phyloP scores from a whole-genome alignment of 2,797 vertebrate species.

The Acestrorhynchus altus region DNA sequence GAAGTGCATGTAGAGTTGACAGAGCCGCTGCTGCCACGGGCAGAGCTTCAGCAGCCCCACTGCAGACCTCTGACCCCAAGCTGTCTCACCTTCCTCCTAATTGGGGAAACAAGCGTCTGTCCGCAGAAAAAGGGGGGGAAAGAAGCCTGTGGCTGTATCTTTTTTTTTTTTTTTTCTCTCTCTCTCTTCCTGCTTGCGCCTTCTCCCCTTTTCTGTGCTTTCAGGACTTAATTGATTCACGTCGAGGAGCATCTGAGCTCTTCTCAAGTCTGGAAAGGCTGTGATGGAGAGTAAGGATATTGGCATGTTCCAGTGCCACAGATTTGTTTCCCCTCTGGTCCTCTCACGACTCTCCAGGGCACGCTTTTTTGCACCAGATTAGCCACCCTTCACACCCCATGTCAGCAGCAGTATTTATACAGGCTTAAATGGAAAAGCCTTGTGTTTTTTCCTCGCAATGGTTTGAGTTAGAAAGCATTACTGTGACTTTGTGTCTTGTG shows the following conservation, averaged over 20 bases:
- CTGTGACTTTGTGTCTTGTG: conserved; percentile 34
- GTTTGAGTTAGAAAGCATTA: conserved; percentile 10
- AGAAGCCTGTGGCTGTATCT: conserved; percentile 27
- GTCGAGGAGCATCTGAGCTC: conserved; percentile 18
- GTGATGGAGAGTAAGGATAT: conserved; percentile 27
- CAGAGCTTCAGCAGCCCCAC: not conserved
- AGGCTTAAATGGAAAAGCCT: conserved; percentile 10
- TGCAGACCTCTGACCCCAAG: conserved; percentile 37
- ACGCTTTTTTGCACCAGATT: conserved; percentile 27
- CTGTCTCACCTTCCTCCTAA: conserved; percentile 57
- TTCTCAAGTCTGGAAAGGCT: conserved; percentile 8
- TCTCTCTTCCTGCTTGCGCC: not conserved
- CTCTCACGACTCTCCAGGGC: conserved; percentile 46
- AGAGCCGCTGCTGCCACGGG: not conserved
- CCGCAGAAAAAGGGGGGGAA: conserved; percentile 51
- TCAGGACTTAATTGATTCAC: conserved; percentile 45
- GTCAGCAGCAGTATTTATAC: conserved; percentile 35
- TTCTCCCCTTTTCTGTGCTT: conserved; percentile 24
- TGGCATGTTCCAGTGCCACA: conserved; percentile 34
- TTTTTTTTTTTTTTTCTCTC: conserved; percentile 31
- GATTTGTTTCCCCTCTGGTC: conserved; percentile 45
- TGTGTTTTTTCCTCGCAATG: conserved; percentile 6
- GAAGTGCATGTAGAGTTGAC: not conserved
- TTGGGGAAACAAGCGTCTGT: conserved; percentile 60
- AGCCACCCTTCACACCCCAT: conserved; percentile 17